Evolutionary conservation across 92 coral and sea anemone species (phyloP).

Genomic region (Actinernus sp.): DNA sequence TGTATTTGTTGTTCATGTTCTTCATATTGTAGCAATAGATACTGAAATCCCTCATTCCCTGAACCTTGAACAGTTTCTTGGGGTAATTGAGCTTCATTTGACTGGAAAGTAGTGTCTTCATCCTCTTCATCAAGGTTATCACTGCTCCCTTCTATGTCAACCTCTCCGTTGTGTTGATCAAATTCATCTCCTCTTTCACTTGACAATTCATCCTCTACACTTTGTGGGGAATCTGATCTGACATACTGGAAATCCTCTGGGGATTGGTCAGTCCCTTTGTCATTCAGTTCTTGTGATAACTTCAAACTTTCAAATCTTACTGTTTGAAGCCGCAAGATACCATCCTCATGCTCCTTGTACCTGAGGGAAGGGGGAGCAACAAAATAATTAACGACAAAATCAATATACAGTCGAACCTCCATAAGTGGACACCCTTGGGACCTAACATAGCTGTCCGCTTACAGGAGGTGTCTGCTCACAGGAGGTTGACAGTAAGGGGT

Average conservation of each 20-base stretch:
- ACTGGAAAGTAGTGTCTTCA: background rate
- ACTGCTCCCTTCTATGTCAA: background rate
- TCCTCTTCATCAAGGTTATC: background rate
- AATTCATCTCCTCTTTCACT: too few species aligned
- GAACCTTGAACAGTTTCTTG: background rate
- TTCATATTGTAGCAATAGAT: constrained; percentile 6
- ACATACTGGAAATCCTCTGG: background rate
- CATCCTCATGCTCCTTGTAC: constrained; percentile 95
- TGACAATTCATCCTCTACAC: background rate
- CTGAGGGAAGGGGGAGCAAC: constrained; percentile 28
- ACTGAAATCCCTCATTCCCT: constrained; percentile 1
- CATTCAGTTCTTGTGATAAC: constrained; percentile 83
- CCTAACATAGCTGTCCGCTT: too few species aligned
- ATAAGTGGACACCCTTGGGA: too few species aligned
- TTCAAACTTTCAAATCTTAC: constrained; percentile 96
- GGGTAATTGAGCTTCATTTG: too few species aligned
- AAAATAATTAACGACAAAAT: background rate
- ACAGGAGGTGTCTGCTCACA: too few species aligned
- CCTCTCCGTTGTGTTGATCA: background rate
- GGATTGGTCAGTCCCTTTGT: constrained; percentile 13
- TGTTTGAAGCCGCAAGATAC: constrained; percentile 95
- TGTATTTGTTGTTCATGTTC: constrained; percentile 1
- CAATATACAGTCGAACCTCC: too few species aligned
- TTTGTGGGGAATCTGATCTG: background rate
- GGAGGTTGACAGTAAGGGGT: too few species aligned